phyloP scores from a whole-genome alignment of 2,113 vertebrate species.

The Lagopus muta region DNA sequence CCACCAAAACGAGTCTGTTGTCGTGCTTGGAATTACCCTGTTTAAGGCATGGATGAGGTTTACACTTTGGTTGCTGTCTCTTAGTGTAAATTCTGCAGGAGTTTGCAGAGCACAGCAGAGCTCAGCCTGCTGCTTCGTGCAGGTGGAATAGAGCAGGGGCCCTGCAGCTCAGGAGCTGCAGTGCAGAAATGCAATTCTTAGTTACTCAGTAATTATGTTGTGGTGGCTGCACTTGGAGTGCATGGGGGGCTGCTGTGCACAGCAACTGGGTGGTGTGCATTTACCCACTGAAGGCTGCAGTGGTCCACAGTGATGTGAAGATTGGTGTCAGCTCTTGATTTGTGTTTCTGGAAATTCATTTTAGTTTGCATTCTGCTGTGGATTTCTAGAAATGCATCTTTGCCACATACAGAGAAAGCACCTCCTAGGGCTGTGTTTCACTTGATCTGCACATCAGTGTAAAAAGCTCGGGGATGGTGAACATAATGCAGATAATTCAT shows the following conservation, averaged over 20 bases:
- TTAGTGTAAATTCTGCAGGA: neutral
- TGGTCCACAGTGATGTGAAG: neutral
- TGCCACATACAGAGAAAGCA: neutral
- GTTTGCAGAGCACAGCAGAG: neutral
- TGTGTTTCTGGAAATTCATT: constrained; percentile 19
- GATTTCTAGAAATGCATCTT: constrained; percentile 3
- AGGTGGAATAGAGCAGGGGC: neutral
- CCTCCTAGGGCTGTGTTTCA: neutral
- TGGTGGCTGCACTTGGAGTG: neutral
- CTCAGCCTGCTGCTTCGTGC: neutral
- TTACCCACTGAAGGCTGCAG: neutral
- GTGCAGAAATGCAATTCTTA: neutral
- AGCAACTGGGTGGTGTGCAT: neutral
- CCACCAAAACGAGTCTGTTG: neutral
- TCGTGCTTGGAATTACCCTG: neutral
- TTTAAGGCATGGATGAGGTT: neutral
- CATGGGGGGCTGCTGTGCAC: neutral
- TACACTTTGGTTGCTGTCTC: neutral
- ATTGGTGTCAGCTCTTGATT: neutral
- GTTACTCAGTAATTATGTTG: neutral
- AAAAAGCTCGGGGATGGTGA: neutral
- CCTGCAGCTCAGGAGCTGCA: neutral
- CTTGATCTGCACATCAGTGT: neutral
- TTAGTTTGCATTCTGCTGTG: neutral
- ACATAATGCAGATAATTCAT: neutral